Evolutionary conservation across 2,113 vertebrate species (phyloP), one percentile per base, ranked within the genome.

Genomic region (Pyrgilauda ruficollis): DNA sequence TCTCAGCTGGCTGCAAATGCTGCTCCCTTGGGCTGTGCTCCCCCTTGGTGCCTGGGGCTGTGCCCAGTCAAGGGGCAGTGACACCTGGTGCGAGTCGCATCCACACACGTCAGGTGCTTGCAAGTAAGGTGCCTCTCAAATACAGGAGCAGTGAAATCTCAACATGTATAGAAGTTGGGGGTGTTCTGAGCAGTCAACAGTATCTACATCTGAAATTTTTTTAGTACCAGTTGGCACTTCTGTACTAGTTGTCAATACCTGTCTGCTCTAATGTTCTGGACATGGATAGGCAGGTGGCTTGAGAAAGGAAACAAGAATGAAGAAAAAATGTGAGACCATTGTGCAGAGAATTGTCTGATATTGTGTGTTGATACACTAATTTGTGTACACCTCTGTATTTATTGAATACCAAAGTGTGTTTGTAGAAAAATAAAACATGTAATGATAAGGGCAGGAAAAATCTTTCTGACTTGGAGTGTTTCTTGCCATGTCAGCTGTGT

Each of bases 31-130:
- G 39, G 56, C 30, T 55, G 27, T 58, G 35, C 17, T 56, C 14
- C 27, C 13, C 28, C 15, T 47, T 9, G 58, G 14, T 3, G 1
- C 9, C 35, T 0, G 1, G 37, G 4, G 27, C 47, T 21, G 13
- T 78, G 31, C 21, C 14, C 41, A 26, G 33, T 15, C 61, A 20
- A 3, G 53, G 28, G 55, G 52, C 68, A 31, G 35, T 39, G 41
- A 19, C 37, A 31, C 14, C 10, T 2, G 1, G 16, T 7, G 23
- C 37, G 43, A 27, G 23, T 44, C 16, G 7, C 37, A 12, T 76
- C 28, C 13, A 6, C 35, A 33, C 35, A 14, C 0, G 0, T 11
- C 10, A 47, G 37, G 5, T 56, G 15, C 14, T 44, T 27, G 33
- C 41, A 52, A 52, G 30, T 16, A 68, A 72, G 10, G 5, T 35